These are phyloP conservation scores for Sapajus apella DNA, from an alignment of 2,113 vertebrate genomes.

Conservation along the genomic window DNA sequence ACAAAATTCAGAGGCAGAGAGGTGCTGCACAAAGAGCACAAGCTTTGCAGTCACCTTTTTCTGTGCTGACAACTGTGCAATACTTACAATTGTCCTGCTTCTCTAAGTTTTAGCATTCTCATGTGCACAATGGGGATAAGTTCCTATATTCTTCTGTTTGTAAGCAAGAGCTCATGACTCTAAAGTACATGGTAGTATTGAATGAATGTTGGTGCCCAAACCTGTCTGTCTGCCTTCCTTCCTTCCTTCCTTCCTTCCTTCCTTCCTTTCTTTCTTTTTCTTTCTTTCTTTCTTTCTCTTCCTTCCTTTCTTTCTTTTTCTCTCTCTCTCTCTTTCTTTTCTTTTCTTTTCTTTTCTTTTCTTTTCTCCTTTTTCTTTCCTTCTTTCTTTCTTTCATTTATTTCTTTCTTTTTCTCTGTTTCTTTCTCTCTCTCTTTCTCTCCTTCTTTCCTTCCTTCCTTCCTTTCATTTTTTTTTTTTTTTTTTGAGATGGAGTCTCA, in stretches of 20 bases:
- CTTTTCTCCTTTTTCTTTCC: accelerated
- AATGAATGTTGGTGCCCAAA: not conserved
- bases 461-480: too few species aligned
- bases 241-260: too few species aligned
- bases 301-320: too few species aligned
- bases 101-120: not conserved
- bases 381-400: too few species aligned
- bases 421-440: too few species aligned
- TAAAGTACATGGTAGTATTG: not conserved
- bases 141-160: not conserved
- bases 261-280: too few species aligned
- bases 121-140: not conserved
- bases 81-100: not conserved
- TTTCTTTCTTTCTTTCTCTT: too few species aligned
- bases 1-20: not conserved
- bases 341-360: accelerated
- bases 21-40: not conserved
- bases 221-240: too few species aligned
- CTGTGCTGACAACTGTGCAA: not conserved
- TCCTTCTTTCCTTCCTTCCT: accelerated
- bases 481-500: too few species aligned
- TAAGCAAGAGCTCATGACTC: not conserved
- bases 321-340: too few species aligned
- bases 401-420: too few species aligned
- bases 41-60: not conserved